Base-by-base conservation (phyloP, 2,113 vertebrate species). In the Mandrillus leucophaeus region DNA sequence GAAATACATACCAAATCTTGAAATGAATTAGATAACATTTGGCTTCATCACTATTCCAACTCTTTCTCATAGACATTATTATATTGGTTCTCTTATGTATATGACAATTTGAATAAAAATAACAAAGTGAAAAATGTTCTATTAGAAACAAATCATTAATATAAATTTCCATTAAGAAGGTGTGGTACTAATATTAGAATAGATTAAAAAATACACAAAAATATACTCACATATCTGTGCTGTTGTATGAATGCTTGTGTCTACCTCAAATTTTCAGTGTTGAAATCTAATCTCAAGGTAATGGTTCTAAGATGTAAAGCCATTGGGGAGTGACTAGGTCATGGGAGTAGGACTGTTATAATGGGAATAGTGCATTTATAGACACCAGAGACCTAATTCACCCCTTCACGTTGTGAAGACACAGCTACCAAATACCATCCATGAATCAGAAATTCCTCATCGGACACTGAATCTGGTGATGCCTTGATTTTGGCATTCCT, bases 101-200 rank as follows among this genome's bases (percentile, higher is more conserved):
- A 22, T 64, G 75, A 72, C 0, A n/a, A 0, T 83, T 72, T 38
- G 11, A 87, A 59, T 90, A 35, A 89, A 85, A 93, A 89, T 64
- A 27, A 68, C 30, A 43, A 66, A 73, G 35, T 61, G 25, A 11
- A 6, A 16, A 76, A 0, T 35, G 0, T 76, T 17, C 50, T 55
- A 30, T 23, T 40, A 82, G 81, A 87, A 96, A 95, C 1, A 50
- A 89, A 27, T 78, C 38, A 68, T 79, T 57, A 80, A 3, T 43
- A 16, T 66, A 86, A 86, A 23, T 12, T 18, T 17, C 11, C 6
- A 20, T 27, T 68, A 70, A 66, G 30, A 88, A 48, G 30, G 5
- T 30, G 10, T 45, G 25, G 23, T n/a, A 80, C 30, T 61, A 80
- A 35, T 23, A 16, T 2, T 61, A 79, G 18, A 61, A 59, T 20